phyloP scores from a whole-genome alignment of 2,113 vertebrate species.

The Clarias gariepinus region DNA sequence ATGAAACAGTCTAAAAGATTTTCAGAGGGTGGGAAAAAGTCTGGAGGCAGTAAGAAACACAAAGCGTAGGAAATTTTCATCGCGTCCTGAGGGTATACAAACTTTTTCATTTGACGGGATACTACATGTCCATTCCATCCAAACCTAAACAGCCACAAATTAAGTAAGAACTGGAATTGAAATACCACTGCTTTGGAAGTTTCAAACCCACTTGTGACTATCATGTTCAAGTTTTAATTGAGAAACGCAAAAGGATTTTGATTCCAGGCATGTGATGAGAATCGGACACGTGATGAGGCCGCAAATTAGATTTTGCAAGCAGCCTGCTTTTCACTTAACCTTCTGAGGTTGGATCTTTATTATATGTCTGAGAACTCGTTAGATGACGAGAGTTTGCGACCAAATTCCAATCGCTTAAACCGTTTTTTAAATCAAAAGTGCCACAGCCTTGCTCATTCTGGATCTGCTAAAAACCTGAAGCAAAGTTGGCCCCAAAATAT shows the following conservation, averaged over 20 bases:
- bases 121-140: not conserved
- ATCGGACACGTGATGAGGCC: not conserved
- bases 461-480: too few species aligned
- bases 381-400: not conserved
- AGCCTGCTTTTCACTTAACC: not conserved
- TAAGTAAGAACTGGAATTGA: not conserved
- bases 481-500: not conserved
- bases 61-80: not conserved
- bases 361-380: conserved; percentile 3
- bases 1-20: not conserved
- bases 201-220: not conserved
- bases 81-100: not conserved
- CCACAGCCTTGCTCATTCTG: not conserved
- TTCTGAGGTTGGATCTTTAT: not conserved
- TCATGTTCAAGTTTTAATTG: not conserved
- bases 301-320: not conserved
- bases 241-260: not conserved
- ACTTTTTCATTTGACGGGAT: not conserved
- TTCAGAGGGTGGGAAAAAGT: not conserved
- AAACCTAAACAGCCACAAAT: not conserved
- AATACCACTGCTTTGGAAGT: not conserved
- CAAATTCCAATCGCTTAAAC: not conserved
- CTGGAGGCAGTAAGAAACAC: not conserved
- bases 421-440: not conserved
- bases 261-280: not conserved